Conservation (phyloP, 2,113 vertebrate genomes). For the Larimichthys crocea region DNA sequence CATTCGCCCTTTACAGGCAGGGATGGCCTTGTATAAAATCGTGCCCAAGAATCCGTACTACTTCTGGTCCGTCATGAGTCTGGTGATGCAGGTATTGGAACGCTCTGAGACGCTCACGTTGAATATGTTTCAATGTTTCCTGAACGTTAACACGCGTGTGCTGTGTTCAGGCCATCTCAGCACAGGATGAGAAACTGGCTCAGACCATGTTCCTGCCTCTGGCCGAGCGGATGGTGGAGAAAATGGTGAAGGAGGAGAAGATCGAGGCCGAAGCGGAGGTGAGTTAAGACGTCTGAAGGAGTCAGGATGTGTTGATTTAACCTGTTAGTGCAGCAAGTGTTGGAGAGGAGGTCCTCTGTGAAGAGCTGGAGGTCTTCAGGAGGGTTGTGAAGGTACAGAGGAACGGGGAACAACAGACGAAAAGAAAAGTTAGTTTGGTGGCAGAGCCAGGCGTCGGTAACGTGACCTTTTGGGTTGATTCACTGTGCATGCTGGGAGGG, state of each 20-base stretch:
- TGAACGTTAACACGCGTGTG: background rate
- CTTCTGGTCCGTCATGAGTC: constrained; percentile 99
- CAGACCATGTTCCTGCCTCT: constrained; percentile 98
- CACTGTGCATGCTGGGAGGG: too few relatives aligned
- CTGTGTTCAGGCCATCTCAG: constrained; percentile 92
- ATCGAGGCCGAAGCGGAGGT: constrained; percentile 99
- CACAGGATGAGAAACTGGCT: constrained; percentile 96
- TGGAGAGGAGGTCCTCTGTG: too few relatives aligned
- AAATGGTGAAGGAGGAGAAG: constrained; percentile 99
- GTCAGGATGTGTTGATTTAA: background rate
- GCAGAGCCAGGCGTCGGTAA: too few relatives aligned
- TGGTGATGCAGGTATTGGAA: constrained; percentile 95
- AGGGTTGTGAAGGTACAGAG: too few relatives aligned
- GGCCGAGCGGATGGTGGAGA: constrained; percentile 99
- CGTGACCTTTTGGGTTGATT: too few relatives aligned
- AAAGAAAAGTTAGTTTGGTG: too few relatives aligned
- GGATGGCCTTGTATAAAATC: constrained; percentile 99
- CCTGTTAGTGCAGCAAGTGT: too few relatives aligned
- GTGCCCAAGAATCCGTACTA: constrained; percentile 99
- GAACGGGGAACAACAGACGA: too few relatives aligned
- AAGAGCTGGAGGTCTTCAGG: too few relatives aligned
- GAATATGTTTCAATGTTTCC: background rate
- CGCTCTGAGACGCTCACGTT: rapidly evolving
- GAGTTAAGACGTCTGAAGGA: background rate
- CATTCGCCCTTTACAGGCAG: constrained; percentile 85